These are phyloP conservation scores for Pyrochroa serraticornis DNA, from an alignment of 2,888 invertebrate species.

Conservation along the genomic window DNA sequence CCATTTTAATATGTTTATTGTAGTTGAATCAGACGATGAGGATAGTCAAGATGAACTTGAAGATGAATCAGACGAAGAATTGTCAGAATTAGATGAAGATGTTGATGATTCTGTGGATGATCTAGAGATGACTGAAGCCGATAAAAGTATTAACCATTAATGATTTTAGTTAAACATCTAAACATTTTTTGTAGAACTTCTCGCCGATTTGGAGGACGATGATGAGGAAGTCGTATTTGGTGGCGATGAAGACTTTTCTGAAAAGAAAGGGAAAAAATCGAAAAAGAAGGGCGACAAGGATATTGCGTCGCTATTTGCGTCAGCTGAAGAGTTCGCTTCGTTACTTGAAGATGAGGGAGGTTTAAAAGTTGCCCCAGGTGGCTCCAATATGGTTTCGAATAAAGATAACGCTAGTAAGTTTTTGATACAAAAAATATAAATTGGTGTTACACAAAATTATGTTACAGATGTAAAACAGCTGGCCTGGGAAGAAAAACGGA, in stretches of 20 bases:
- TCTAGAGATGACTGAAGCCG: conserved; percentile 56
- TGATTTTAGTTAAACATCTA: conserved; percentile 13
- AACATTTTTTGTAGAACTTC: conserved; percentile 27
- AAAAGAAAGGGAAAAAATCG: conserved; percentile 32
- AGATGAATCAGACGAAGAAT: conserved; percentile 57
- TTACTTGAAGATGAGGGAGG: conserved; percentile 83
- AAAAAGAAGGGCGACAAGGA: conserved; percentile 53
- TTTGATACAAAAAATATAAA: no score
- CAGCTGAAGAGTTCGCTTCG: conserved; percentile 88
- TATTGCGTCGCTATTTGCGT: conserved; percentile 74
- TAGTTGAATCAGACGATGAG: conserved; percentile 15
- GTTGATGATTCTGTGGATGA: conserved; percentile 47
- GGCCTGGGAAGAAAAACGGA: conserved; percentile 80
- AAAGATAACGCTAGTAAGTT: conserved; percentile 75
- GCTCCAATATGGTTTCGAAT: conserved; percentile 73
- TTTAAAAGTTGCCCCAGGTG: conserved; percentile 63
- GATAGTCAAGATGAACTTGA: conserved; percentile 19
- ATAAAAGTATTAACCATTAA: conserved; percentile 43
- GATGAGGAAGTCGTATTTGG: conserved; percentile 38
- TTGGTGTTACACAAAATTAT: conserved; percentile 12
- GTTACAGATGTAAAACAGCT: conserved; percentile 70
- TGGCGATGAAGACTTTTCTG: not conserved
- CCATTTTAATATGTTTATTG: conserved; percentile 3
- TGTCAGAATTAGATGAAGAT: conserved; percentile 37
- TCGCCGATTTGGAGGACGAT: conserved; percentile 48